Conservation (phyloP, 2,888 invertebrate genomes). For the Halocaridina rubra region DNA sequence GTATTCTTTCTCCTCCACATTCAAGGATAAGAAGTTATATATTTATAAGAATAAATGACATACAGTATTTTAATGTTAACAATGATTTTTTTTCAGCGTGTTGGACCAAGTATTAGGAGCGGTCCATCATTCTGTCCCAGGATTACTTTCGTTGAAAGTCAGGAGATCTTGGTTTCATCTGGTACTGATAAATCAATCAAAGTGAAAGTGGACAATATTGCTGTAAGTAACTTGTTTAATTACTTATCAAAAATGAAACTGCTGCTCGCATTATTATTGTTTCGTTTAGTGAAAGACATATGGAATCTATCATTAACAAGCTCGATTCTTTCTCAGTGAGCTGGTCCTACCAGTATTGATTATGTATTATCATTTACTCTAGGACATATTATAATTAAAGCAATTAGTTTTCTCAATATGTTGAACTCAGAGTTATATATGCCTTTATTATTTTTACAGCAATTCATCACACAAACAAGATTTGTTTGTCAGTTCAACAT, state of each 20-base stretch:
- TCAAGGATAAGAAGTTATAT: no score
- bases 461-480: constrained; percentile 92
- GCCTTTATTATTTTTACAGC: constrained; percentile 69
- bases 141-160: constrained; percentile 86
- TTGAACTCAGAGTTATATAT: no score
- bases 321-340: no score
- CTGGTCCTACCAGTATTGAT: no score
- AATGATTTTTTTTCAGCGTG: constrained; percentile 75
- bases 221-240: constrained; percentile 70
- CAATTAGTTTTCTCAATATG: no score
- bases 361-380: no score
- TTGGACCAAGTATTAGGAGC: constrained; percentile 92
- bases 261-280: background rate
- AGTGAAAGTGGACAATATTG: constrained; percentile 94
- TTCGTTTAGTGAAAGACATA: background rate
- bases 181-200: constrained; percentile 89
- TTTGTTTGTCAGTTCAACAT: constrained; percentile 97
- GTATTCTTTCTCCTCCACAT: no score
- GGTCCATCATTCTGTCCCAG: constrained; percentile 95
- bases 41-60: no score
- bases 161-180: constrained; percentile 92
- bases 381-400: no score
- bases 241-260: background rate
- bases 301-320: no score
- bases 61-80: no score